Evolutionary conservation across 2,888 invertebrate species (phyloP).

Genomic region (Furcula furcula): DNA sequence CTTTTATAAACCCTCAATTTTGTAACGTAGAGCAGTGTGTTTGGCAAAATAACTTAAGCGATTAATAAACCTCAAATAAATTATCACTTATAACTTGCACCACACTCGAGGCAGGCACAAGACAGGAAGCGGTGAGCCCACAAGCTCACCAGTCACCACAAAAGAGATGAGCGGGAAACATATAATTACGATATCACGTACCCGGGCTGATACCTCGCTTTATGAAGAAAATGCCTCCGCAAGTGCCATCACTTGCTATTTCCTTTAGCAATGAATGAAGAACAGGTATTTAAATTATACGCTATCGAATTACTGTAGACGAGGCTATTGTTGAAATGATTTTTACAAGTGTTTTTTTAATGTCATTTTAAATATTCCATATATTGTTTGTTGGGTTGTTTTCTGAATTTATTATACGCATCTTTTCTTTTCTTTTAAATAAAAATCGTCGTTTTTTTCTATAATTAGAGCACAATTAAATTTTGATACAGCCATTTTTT

Average conservation of each 20-base stretch:
- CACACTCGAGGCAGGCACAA: slow-evolving; percentile 40
- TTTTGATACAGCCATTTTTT: too few species aligned
- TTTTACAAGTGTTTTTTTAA: slow-evolving; percentile 10
- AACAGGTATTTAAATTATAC: slow-evolving; percentile 32
- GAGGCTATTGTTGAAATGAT: slow-evolving; percentile 11
- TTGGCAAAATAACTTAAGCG: too few species aligned
- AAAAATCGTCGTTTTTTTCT: too few species aligned
- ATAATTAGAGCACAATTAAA: too few species aligned
- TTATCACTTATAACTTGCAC: slow-evolving; percentile 28
- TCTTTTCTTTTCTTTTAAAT: too few species aligned
- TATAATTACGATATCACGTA: slow-evolving; percentile 72
- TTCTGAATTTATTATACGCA: too few species aligned
- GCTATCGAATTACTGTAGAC: slow-evolving; percentile 19
- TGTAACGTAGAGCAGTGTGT: too few species aligned
- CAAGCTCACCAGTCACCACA: slow-evolving; percentile 45
- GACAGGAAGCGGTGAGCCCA: slow-evolving; percentile 66
- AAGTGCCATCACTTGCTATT: slow-evolving; percentile 63
- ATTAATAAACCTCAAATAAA: too few species aligned
- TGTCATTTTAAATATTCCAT: slow-evolving; percentile 6
- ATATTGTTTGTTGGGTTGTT: slow-evolving; percentile 2
- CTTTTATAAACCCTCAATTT: too few species aligned
- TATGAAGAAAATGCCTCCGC: slow-evolving; percentile 39
- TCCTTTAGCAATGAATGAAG: slow-evolving; percentile 48
- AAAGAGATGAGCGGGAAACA: slow-evolving; percentile 66
- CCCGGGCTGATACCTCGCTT: slow-evolving; percentile 41